Percentiles rank a stretch among this genome's conserved stretches.
Evolutionary conservation across 1,140 invertebrate species (phyloP).

Genomic region (Delia radicum): DNA sequence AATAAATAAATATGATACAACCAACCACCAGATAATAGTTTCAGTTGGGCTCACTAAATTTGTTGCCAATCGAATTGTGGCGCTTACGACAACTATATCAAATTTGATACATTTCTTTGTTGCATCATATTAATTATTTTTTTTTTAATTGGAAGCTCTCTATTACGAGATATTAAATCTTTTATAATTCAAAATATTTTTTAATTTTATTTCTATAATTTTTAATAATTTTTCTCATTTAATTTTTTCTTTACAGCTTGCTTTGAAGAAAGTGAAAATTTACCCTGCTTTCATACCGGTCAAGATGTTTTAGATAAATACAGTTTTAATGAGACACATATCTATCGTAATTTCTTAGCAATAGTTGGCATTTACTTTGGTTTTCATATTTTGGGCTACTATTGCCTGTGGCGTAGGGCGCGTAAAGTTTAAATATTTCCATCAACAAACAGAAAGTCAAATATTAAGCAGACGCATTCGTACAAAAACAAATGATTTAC

Average conservation of each 20-base stretch:
- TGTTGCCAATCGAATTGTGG: too few relatives aligned
- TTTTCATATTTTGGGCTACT: constrained; percentile 71
- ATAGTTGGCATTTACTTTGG: constrained; percentile 66
- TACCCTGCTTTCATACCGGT: constrained; percentile 73
- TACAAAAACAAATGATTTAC: neutral
- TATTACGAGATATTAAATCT: too few relatives aligned
- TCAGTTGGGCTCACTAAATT: too few relatives aligned
- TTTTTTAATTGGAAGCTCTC: too few relatives aligned
- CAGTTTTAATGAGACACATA: constrained; percentile 67
- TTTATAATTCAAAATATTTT: too few relatives aligned
- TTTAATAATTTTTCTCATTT: neutral
- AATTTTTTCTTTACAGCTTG: constrained; percentile 66
- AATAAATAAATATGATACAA: too few relatives aligned
- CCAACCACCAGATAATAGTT: too few relatives aligned
- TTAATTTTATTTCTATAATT: neutral
- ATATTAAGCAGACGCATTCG: neutral
- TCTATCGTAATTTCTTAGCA: constrained; percentile 66
- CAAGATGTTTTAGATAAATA: constrained; percentile 70
- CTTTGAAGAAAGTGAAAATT: constrained; percentile 57
- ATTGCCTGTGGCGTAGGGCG: constrained; percentile 66
- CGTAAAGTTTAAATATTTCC: constrained; percentile 60
- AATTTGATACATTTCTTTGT: too few relatives aligned
- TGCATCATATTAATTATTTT: too few relatives aligned
- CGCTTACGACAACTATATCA: too few relatives aligned
- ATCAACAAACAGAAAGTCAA: neutral